Percentiles rank a stretch among this genome's conserved stretches.
phyloP scores from a whole-genome alignment of 2,797 vertebrate genomes.

The Ptychobarbus kaznakovi region DNA sequence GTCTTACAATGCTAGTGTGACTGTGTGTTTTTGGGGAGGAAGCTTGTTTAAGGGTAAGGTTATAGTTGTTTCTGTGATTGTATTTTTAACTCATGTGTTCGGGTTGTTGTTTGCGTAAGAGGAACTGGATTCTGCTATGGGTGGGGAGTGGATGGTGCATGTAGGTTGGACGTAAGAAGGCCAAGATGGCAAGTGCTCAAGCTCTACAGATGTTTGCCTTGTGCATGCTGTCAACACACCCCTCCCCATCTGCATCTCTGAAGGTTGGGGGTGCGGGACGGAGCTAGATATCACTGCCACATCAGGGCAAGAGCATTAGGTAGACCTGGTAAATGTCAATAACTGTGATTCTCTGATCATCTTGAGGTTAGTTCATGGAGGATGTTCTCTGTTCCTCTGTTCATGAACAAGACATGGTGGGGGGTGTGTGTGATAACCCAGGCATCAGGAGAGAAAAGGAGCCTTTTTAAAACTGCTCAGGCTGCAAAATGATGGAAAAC shows the following conservation, averaged over 20 bases:
- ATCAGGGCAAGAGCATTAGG: constrained; percentile 33
- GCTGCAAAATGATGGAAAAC: constrained; percentile 16
- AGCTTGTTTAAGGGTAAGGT: constrained; percentile 50
- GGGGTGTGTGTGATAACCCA: constrained; percentile 14
- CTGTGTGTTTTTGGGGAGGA: constrained; percentile 67
- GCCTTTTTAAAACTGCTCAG: constrained; percentile 39
- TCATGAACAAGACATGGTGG: constrained; percentile 26
- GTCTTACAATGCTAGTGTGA: constrained; percentile 67
- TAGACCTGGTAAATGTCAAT: constrained; percentile 1
- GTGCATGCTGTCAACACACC: constrained; percentile 36
- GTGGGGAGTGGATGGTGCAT: constrained; percentile 64
- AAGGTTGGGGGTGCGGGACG: constrained; percentile 34
- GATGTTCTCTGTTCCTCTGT: constrained; percentile 2
- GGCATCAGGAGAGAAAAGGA: constrained; percentile 24
- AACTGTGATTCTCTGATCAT: constrained; percentile 32
- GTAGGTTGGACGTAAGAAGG: constrained; percentile 70
- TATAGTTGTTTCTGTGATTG: constrained; percentile 4
- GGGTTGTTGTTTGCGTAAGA: constrained; percentile 53
- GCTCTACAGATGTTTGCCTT: constrained; percentile 67
- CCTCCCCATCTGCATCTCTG: constrained; percentile 37
- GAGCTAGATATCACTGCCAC: constrained; percentile 48
- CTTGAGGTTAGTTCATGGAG: constrained; percentile 13
- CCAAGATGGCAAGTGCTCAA: constrained; percentile 70
- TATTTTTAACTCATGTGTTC: constrained; percentile 66
- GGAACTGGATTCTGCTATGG: constrained; percentile 62